Base-by-base conservation (phyloP, 2,797 vertebrate species). In the Falco berigora region DNA sequence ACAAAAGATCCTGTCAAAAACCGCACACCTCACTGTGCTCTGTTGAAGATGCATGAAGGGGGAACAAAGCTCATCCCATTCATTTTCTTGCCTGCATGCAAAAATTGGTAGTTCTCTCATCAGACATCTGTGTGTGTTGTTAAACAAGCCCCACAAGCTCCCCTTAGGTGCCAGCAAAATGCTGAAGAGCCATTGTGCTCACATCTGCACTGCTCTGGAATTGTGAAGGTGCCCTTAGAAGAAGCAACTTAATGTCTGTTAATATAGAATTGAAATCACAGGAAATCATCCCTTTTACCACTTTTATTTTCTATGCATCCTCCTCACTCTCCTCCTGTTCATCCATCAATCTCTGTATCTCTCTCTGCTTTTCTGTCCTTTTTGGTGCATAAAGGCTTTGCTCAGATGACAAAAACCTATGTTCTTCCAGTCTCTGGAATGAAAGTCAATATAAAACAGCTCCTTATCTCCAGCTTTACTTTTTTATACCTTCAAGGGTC, bases 391-490 rank as follows among this genome's bases (percentile, higher is more conserved):
- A 82, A 92, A 96, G 56, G 55, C 82, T 90, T 94, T 73, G n/a
- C 56, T 90, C 50, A 78, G 52, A 86, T 85, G 64, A 68, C 86
- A 95, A 87, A 94, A 91, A 53, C 20, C 55, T 36, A 18, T 49
- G 62, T 90, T 50, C 17, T 84, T 95, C 86, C 74, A 75, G 64
- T 78, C 72, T 58, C 56, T 69, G 62, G 59, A 96, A 96, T 86
- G 93, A 83, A 96, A 92, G 95, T 90, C 95, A 80, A 25, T 72
- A 91, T 61, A 83, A 93, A 97, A 61, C 83, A 90, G 59, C 67
- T 87, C 90, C 92, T 94, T 92, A 79, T 75, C 72, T 27, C 80
- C 53, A n/a, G 44, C 44, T 95, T 69, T 4, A 6, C 10, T n/a
- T 46, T 92, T 86, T 88, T 71, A 75, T 73, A 62, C 50, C 55